phyloP scores from a whole-genome alignment of 2,797 vertebrate species.

The Synaphobranchus kaupii region DNA sequence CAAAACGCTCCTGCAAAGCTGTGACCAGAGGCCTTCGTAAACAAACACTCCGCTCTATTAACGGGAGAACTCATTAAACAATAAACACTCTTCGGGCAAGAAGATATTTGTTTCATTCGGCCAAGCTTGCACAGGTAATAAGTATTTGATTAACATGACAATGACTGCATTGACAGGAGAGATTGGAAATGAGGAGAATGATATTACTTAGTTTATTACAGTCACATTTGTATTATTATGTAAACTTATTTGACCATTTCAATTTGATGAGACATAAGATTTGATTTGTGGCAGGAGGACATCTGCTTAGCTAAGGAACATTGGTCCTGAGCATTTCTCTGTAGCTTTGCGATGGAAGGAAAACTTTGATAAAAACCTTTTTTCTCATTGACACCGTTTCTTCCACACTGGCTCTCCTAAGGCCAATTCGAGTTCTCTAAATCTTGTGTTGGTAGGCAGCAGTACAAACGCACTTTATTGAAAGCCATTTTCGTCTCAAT shows the following conservation, averaged over 20 bases:
- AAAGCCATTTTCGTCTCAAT: conserved; percentile 14
- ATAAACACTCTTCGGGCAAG: conserved; percentile 5
- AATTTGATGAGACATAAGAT: conserved; percentile 21
- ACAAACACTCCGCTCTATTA: conserved; percentile 12
- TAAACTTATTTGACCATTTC: not conserved
- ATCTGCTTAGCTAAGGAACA: not conserved
- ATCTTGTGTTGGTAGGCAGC: conserved; percentile 17
- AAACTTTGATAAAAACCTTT: conserved; percentile 13
- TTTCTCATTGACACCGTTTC: conserved; percentile 12
- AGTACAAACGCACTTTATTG: conserved; percentile 9
- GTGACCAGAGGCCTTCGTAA: not conserved
- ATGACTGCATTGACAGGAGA: conserved; percentile 12
- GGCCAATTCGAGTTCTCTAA: conserved; percentile 18
- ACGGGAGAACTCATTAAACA: conserved; percentile 16
- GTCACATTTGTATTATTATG: not conserved
- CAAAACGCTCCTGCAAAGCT: not conserved
- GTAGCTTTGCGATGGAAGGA: not conserved
- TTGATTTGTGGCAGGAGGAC: conserved; percentile 7
- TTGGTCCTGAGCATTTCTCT: not conserved
- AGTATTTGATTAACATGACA: conserved; percentile 24
- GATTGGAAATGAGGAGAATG: not conserved
- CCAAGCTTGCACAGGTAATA: conserved; percentile 13
- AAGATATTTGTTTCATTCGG: conserved; percentile 11
- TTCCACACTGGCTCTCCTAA: not conserved
- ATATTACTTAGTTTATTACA: conserved; percentile 16